Conservation (phyloP, 1,140 invertebrate species). For the Chrysomallon squamiferum region DNA sequence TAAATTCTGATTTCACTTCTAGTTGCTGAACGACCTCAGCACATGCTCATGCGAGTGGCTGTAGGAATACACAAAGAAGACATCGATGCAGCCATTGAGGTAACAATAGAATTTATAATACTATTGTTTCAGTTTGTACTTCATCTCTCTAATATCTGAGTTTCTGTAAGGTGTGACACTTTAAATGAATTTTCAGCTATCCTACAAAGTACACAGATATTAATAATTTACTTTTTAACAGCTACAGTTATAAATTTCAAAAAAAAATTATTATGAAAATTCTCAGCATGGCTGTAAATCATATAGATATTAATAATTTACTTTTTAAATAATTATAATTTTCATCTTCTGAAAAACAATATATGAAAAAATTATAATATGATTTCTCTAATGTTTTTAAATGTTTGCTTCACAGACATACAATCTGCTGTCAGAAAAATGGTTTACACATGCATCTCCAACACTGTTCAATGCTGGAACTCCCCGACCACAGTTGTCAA, state of each 20-base stretch:
- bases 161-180: too few species aligned
- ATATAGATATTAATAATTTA: too few species aligned
- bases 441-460: constrained; percentile 98
- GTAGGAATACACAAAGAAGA: constrained; percentile 96
- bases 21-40: constrained; percentile 93
- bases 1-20: constrained; percentile 10
- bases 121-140: too few species aligned
- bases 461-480: constrained; percentile 97
- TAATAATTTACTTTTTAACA: too few species aligned
- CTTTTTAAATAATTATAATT: too few species aligned
- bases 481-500: constrained; percentile 87
- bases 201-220: too few species aligned
- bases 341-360: too few species aligned
- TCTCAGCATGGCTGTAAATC: too few species aligned
- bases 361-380: background rate
- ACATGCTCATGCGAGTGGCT: constrained; percentile 98
- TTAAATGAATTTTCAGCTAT: too few species aligned
- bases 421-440: constrained; percentile 92
- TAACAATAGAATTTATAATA: constrained; percentile 26
- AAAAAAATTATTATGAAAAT: too few species aligned
- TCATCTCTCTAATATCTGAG: too few species aligned
- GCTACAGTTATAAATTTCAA: too few species aligned
- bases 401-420: constrained; percentile 74
- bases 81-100: constrained; percentile 89
- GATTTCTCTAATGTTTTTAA: background rate